Evolutionary conservation across 2,797 vertebrate species (phyloP).

Genomic region (Chaetodon trifasciatus): DNA sequence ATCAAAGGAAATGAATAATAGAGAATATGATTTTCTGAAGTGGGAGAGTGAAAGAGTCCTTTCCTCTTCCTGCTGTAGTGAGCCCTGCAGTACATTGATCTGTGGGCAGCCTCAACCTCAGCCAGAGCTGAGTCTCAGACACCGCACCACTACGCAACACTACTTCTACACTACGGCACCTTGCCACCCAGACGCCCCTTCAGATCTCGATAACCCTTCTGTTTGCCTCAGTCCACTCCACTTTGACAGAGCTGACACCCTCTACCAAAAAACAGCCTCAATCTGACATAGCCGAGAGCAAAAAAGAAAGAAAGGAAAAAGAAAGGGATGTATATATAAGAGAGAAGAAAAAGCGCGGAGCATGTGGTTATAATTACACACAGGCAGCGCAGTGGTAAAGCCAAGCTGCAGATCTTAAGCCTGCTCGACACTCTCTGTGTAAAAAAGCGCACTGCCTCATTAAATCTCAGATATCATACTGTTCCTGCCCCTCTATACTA

Average conservation of each 20-base stretch:
- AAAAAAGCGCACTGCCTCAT: conserved; percentile 94
- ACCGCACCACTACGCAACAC: conserved; percentile 48
- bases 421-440: conserved; percentile 90
- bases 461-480: conserved; percentile 92
- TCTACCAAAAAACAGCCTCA: conserved; percentile 60
- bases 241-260: conserved; percentile 67
- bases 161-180: conserved; percentile 54
- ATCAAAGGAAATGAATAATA: conserved; percentile 88
- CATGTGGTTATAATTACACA: conserved; percentile 98
- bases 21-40: conserved; percentile 85
- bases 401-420: conserved; percentile 93
- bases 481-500: conserved; percentile 78
- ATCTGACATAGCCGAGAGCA: conserved; percentile 64
- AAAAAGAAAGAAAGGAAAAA: conserved; percentile 43
- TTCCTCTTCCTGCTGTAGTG: conserved; percentile 76
- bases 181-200: conserved; percentile 64
- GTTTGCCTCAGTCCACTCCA: conserved; percentile 70
- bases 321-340: conserved; percentile 69
- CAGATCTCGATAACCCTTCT: conserved; percentile 60
- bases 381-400: conserved; percentile 93
- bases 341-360: conserved; percentile 80
- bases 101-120: conserved; percentile 72
- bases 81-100: conserved; percentile 83
- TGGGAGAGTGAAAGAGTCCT: conserved; percentile 80
- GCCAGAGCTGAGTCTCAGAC: conserved; percentile 48